These are phyloP conservation scores for Leguminivora glycinivorella DNA, from an alignment of 1,140 invertebrate genomes.

Conservation along the genomic window DNA sequence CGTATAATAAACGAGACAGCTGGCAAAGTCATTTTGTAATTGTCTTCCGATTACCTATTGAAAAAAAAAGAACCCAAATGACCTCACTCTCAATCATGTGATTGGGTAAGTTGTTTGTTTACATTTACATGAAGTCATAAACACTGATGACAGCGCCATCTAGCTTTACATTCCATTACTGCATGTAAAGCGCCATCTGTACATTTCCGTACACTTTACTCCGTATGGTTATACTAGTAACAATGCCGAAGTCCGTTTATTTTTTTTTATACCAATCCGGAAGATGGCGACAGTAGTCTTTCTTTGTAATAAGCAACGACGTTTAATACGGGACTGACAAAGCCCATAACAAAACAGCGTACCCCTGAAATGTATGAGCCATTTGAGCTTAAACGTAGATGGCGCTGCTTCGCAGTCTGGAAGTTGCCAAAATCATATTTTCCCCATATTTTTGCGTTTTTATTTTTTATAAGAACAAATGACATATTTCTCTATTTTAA, in stretches of 20 bases:
- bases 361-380: too few relatives aligned
- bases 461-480: too few relatives aligned
- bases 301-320: background rate
- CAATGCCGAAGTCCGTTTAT: background rate
- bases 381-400: too few relatives aligned
- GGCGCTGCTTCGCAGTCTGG: too few relatives aligned
- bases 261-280: background rate
- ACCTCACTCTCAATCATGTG: conserved; percentile 14
- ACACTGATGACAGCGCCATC: background rate
- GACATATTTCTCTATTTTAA: too few relatives aligned
- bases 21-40: background rate
- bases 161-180: background rate
- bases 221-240: background rate
- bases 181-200: background rate
- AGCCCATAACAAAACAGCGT: too few relatives aligned
- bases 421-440: too few relatives aligned
- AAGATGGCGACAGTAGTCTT: background rate
- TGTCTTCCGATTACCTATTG: background rate
- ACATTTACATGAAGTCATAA: too few relatives aligned
- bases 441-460: too few relatives aligned
- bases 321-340: too few relatives aligned
- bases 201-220: background rate
- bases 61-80: background rate
- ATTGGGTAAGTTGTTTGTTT: conserved; percentile 2
- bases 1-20: background rate